Percentiles rank a stretch among this genome's conserved stretches.
Conservation (phyloP, 1,140 invertebrate species). For the Mycetomoellerius zeteki region DNA sequence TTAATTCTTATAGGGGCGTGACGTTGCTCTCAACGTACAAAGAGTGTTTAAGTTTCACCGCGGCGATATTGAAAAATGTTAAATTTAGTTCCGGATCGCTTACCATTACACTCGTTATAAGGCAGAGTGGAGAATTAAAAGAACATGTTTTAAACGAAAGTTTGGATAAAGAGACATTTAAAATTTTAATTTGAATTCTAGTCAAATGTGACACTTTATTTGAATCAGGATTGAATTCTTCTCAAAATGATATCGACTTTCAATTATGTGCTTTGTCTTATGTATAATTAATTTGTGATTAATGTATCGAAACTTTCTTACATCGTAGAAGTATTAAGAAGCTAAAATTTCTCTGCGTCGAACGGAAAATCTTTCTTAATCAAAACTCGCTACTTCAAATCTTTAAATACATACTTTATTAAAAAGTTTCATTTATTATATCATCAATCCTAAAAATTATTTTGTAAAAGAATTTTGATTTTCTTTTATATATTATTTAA, state of each 20-base stretch:
- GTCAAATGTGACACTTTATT: conserved; percentile 15
- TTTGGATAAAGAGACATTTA: conserved; percentile 6
- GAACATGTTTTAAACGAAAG: conserved; percentile 33
- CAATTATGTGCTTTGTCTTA: conserved; percentile 13
- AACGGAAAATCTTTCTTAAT: conserved; percentile 5
- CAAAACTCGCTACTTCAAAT: background rate
- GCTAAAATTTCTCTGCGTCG: background rate
- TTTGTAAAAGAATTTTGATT: background rate
- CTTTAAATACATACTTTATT: background rate
- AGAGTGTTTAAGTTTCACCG: conserved; percentile 61
- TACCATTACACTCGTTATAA: background rate
- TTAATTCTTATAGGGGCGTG: conserved; percentile 46
- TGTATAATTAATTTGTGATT: conserved; percentile 14
- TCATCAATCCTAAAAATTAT: background rate
- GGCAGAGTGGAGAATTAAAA: conserved; percentile 2
- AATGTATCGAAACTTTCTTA: conserved; percentile 18
- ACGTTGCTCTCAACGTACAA: conserved; percentile 52
- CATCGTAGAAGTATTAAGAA: background rate
- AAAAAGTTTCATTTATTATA: conserved; percentile 1
- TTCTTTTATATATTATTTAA: background rate
- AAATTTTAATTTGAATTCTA: conserved; percentile 39
- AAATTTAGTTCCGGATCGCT: conserved; percentile 49
- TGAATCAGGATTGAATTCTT: background rate
- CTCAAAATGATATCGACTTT: background rate
- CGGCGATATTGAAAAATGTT: conserved; percentile 60